These are phyloP conservation scores for Helarctos malayanus DNA, from an alignment of 2,797 vertebrate species.

Conservation along the genomic window DNA sequence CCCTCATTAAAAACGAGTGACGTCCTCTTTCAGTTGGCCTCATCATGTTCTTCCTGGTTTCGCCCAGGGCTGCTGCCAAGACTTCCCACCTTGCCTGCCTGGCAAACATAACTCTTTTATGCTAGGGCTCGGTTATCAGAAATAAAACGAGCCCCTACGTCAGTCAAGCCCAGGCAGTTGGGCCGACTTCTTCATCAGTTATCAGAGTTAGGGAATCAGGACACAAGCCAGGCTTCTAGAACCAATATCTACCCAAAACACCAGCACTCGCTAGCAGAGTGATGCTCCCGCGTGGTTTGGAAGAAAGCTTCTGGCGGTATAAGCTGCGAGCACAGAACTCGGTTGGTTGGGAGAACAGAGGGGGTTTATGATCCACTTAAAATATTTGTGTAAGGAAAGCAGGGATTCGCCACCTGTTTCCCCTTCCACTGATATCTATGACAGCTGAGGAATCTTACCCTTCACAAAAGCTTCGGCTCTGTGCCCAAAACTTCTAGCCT, in stretches of 20 bases:
- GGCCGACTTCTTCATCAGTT: neutral
- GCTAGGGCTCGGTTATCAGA: conserved; percentile 63
- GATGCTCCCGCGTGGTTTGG: neutral
- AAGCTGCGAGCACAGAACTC: neutral
- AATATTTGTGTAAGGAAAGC: conserved; percentile 70
- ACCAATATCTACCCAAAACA: neutral
- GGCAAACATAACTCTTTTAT: conserved; percentile 58
- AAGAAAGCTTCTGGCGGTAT: neutral
- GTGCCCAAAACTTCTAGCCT: conserved; percentile 29
- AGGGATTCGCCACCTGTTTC: conserved; percentile 67
- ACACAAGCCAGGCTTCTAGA: neutral
- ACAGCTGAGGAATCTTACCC: conserved; percentile 74
- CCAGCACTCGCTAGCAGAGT: neutral
- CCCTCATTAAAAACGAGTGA: conserved; percentile 73
- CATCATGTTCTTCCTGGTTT: conserved; percentile 81
- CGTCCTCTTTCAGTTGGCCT: conserved; percentile 53
- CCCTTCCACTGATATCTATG: conserved; percentile 58
- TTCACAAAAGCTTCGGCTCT: conserved; percentile 22
- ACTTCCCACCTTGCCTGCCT: conserved; percentile 80
- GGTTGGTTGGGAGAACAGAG: conserved; percentile 39
- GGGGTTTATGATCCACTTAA: conserved; percentile 59
- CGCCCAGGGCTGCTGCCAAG: conserved; percentile 81
- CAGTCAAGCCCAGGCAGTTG: neutral
- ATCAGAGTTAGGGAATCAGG: conserved; percentile 11
- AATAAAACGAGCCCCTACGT: neutral